Evolutionary conservation across 1,140 invertebrate genomes (phyloP), one percentile per base, ranked within the genome.

Genomic region (Drosophila pruinosa): DNA sequence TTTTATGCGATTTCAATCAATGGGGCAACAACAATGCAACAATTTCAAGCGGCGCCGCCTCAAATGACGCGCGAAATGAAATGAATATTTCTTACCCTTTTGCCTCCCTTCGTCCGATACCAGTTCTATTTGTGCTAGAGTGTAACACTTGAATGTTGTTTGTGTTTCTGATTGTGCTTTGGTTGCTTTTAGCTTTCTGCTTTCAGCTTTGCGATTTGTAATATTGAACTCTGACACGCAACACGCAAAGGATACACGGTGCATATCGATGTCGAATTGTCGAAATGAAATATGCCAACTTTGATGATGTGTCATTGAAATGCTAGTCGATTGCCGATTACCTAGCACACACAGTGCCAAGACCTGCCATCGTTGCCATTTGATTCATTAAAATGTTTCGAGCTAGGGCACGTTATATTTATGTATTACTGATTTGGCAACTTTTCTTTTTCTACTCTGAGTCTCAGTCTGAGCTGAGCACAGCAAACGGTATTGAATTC

Each of bases 261-360:
- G 22, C 38, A 65, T 71, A 71, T 71, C 80, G 41, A 69, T 79
- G 63, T 72, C 10, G 56, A 26, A 73, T 85, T n/a, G n/a, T n/a
- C n/a, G 8, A 48, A 86, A 83, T 83, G 80, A 83, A 83, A 83
- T 86, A 80, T 86, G 81, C 76, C 80, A 83, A 80, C 72, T 80
- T 86, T 83, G 81, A 83, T 85, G 80, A 83, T 83, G 80, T 83
- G 80, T 83, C 81, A 83, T 83, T 83, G 81, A 83, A 83, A 86
- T 85, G 53, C 81, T 70, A 83, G 21, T 26, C 61, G 61, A 59
- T 47, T 48, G 8, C 14, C 57, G 39, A 36, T 14, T 34, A 45
- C 39, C 12, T 45, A 45, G 2, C 39, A 10, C 24, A n/a, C 15
- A 10, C n/a, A 21, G 5, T 21, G 15, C 14, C 57, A 5, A 45